phyloP scores from a whole-genome alignment of 2,888 invertebrate genomes.

The Zygaena filipendulae region DNA sequence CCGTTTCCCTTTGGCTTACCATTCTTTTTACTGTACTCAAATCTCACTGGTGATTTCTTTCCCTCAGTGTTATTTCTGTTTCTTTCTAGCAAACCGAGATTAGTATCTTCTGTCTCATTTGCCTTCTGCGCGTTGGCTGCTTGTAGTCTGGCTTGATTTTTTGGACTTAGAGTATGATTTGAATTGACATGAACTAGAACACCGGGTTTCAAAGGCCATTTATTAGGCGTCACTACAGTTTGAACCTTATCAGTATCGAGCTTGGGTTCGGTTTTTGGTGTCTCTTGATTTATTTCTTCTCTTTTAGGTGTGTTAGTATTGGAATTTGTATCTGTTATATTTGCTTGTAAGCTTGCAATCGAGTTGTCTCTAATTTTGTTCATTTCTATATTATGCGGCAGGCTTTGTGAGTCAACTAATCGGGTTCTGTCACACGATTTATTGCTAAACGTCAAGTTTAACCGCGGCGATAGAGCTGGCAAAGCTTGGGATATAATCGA shows the following conservation, averaged over 20 bases:
- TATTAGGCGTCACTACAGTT: slow-evolving; percentile 64
- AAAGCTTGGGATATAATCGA: slow-evolving; percentile 67
- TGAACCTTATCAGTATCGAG: slow-evolving; percentile 32
- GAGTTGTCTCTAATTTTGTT: slow-evolving; percentile 37
- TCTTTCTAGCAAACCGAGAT: slow-evolving; percentile 54
- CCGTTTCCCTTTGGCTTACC: slow-evolving; percentile 39
- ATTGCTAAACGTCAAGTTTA: slow-evolving; percentile 52
- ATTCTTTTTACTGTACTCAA: slow-evolving; percentile 49
- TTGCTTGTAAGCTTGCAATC: slow-evolving; percentile 30
- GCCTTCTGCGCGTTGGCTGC: slow-evolving; percentile 18
- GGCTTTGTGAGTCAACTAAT: slow-evolving; percentile 41
- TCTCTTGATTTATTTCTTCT: slow-evolving; percentile 26
- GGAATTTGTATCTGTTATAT: slow-evolving; percentile 18
- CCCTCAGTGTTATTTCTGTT: slow-evolving; percentile 27
- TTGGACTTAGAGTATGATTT: slow-evolving; percentile 76
- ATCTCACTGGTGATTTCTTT: slow-evolving; percentile 23
- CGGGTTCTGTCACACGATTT: slow-evolving; percentile 58
- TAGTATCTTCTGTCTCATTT: slow-evolving; percentile 26
- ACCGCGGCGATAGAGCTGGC: slow-evolving; percentile 55
- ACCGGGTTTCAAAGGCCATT: slow-evolving; percentile 91
- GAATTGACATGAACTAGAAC: slow-evolving; percentile 90
- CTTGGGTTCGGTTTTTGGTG: slow-evolving; percentile 32
- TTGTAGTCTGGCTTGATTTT: slow-evolving; percentile 53
- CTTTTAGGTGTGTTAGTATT: slow-evolving; percentile 21
- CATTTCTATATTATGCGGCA: slow-evolving; percentile 41